Percentiles rank a stretch among this genome's conserved stretches.
Evolutionary conservation across 2,113 vertebrate genomes (phyloP).

Genomic region (Hepsetus odoe): DNA sequence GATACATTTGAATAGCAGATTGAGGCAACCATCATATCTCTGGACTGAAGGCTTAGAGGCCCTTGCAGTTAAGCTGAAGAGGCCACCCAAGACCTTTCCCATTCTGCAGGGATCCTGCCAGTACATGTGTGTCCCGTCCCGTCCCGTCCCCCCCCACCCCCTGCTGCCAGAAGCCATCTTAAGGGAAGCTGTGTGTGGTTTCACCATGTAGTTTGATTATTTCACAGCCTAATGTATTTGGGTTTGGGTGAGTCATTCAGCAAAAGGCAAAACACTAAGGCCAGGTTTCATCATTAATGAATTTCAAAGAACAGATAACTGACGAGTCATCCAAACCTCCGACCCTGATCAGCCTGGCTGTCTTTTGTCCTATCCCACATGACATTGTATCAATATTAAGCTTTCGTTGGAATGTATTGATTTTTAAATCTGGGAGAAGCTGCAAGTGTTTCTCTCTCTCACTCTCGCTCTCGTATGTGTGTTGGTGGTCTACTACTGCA

Average conservation of each 20-base stretch:
- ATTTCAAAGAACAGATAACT: not conserved
- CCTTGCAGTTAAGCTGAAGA: not conserved
- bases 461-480: no score
- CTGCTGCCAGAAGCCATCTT: conserved; percentile 1
- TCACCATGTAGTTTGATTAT: not conserved
- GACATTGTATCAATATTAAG: not conserved
- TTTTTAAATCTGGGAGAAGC: not conserved
- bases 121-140: conserved; percentile 4
- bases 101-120: conserved; percentile 14
- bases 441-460: no score
- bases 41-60: not conserved
- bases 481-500: conserved; percentile 3
- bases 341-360: not conserved
- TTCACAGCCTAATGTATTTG: not conserved
- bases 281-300: not conserved
- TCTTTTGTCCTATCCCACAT: not conserved
- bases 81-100: conserved; percentile 33
- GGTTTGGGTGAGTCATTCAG: not conserved
- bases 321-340: not conserved
- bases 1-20: not conserved
- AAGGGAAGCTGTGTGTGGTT: not conserved
- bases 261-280: not conserved
- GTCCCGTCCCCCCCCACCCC: not conserved
- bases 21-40: not conserved
- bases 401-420: not conserved